These are phyloP conservation scores for Bothrops jararaca DNA, from an alignment of 2,113 vertebrate species.

Conservation along the genomic window DNA sequence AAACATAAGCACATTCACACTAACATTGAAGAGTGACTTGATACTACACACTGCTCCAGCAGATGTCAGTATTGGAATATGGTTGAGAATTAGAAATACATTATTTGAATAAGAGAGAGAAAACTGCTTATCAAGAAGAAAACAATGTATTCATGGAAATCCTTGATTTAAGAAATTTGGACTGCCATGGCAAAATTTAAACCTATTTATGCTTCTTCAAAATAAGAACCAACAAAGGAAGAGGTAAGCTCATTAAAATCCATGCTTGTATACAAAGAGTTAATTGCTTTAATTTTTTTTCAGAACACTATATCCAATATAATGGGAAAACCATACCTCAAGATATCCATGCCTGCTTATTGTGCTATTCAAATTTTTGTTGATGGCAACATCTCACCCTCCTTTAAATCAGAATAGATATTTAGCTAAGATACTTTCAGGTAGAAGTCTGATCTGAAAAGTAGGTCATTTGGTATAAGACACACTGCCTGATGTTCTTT, in stretches of 20 bases:
- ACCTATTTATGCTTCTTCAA: background rate
- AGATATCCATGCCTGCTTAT: background rate
- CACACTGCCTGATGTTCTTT: background rate
- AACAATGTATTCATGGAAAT: background rate
- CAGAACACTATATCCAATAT: background rate
- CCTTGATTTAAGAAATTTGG: background rate
- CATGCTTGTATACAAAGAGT: background rate
- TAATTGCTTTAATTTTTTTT: background rate
- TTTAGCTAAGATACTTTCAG: background rate
- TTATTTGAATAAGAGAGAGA: background rate
- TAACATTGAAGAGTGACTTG: background rate
- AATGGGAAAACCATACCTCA: background rate
- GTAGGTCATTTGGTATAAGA: background rate
- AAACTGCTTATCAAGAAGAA: background rate
- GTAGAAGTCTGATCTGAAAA: background rate
- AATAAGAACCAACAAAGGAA: background rate
- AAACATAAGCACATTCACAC: background rate
- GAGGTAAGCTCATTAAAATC: background rate
- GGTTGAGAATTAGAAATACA: slow-evolving; percentile 1
- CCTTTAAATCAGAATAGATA: background rate
- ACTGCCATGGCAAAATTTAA: background rate
- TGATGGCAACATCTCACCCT: background rate
- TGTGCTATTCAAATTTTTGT: background rate
- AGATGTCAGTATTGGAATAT: slow-evolving; percentile 52
- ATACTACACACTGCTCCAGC: slow-evolving; percentile 36